phyloP scores from a whole-genome alignment of 1,140 invertebrate genomes.

The Propsilocerus akamusi region DNA sequence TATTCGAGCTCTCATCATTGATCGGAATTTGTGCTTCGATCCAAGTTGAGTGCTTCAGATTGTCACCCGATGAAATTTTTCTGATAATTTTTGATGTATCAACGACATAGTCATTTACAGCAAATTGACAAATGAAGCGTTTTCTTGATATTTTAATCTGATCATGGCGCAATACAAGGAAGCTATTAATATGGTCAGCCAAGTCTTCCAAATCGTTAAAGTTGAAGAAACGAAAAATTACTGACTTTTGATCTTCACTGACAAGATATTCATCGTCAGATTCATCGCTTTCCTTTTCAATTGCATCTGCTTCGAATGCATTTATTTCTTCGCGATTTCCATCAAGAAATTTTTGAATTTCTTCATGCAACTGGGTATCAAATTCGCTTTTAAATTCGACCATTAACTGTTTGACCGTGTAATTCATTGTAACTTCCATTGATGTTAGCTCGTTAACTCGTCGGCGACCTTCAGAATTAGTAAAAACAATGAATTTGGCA shows the following conservation, averaged over 20 bases:
- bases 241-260: constrained; percentile 7
- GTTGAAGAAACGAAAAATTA: background rate
- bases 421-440: background rate
- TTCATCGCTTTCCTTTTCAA: background rate
- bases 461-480: background rate
- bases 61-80: no score
- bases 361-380: background rate
- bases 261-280: constrained; percentile 34
- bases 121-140: no score
- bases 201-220: background rate
- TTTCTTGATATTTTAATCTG: no score
- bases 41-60: no score
- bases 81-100: no score
- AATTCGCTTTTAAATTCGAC: background rate
- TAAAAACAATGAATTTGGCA: background rate
- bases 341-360: background rate
- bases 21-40: no score
- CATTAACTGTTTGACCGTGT: background rate
- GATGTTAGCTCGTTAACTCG: background rate
- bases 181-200: background rate
- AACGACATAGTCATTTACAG: no score
- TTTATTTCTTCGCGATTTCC: no score
- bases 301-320: no score
- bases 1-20: no score
- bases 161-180: no score